These are phyloP conservation scores for Cynaeus angustus DNA, from an alignment of 2,888 invertebrate genomes.

Conservation along the genomic window DNA sequence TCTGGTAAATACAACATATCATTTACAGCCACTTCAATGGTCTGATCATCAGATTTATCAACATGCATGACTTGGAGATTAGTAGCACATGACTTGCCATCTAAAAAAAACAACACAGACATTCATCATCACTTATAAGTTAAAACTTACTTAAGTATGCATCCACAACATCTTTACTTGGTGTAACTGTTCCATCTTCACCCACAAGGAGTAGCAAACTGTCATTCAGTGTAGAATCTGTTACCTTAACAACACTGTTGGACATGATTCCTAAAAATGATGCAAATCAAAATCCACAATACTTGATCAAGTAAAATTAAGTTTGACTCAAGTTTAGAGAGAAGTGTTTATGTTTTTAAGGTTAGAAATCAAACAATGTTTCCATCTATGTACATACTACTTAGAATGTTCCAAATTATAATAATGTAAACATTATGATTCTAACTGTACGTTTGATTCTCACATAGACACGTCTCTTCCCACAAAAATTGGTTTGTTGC, in stretches of 20 bases:
- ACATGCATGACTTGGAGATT: slow-evolving; percentile 69
- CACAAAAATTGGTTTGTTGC: too few species aligned
- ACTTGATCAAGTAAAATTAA: background rate
- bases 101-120: slow-evolving; percentile 55
- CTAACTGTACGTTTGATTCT: too few species aligned
- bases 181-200: slow-evolving; percentile 88
- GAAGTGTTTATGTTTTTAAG: background rate
- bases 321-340: background rate
- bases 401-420: background rate
- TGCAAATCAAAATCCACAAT: background rate
- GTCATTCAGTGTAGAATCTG: slow-evolving; percentile 74
- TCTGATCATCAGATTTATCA: slow-evolving; percentile 67
- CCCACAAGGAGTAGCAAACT: slow-evolving; percentile 89
- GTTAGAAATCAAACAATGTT: background rate
- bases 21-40: slow-evolving; percentile 71
- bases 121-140: too few species aligned
- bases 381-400: background rate
- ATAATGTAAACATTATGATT: background rate
- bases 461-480: too few species aligned
- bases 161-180: slow-evolving; percentile 86
- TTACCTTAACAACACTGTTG: slow-evolving; percentile 70
- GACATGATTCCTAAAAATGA: slow-evolving; percentile 64
- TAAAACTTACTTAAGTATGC: slow-evolving; percentile 82
- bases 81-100: slow-evolving; percentile 64
- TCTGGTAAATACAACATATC: slow-evolving; percentile 69